Base-by-base conservation (phyloP, 2,797 vertebrate species). In the Phoxinus dragarum region DNA sequence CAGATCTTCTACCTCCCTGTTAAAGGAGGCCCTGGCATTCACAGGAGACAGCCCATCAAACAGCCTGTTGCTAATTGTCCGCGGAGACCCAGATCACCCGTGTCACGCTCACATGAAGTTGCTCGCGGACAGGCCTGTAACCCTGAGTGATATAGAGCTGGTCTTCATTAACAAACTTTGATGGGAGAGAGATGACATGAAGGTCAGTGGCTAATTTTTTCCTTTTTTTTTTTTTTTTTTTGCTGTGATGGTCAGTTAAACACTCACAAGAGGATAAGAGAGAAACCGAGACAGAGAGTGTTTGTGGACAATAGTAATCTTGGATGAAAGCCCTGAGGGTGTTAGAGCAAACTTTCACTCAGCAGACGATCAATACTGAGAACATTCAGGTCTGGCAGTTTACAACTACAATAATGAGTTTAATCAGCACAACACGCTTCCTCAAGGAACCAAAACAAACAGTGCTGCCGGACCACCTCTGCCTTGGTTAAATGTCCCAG, bases 361-460 rank as follows among this genome's bases (percentile, higher is more conserved):
- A 87, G 86, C 79, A 75, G 74, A 83, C 68, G 81, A 90, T 90
- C 89, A 88, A 90, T 90, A 90, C 61, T 49, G 54, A 80, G 89
- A 90, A 90, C 87, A 88, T 82, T 88, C 87, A 88, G 86, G 78
- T 80, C 84, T 86, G 86, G 87, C 87, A 88, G 87, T 90, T 90
- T 90, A 90, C 89, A 90, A 90, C 86, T 78, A 82, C 86, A 90
- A 88, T 90, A 90, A 90, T 90, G 87, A 82, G 87, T 90, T 88
- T 90, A 88, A 90, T 90, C 89, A 90, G 89, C 79, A 77, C 77
- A 87, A 87, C 86, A 88, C n/a, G 54, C 84, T 66, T 80, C 84
- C 78, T 84, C 68, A 81, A 82, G 87, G 79, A 84, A 87, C 79
- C 72, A 75, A 83, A 87, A 87, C 87, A 88, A 89, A 88, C 85